A percentile compares a stretch with the other conserved stretches of the same genome.
These are phyloP conservation scores for Clinocottus analis DNA, from an alignment of 2,113 vertebrate species.

Conservation along the genomic window DNA sequence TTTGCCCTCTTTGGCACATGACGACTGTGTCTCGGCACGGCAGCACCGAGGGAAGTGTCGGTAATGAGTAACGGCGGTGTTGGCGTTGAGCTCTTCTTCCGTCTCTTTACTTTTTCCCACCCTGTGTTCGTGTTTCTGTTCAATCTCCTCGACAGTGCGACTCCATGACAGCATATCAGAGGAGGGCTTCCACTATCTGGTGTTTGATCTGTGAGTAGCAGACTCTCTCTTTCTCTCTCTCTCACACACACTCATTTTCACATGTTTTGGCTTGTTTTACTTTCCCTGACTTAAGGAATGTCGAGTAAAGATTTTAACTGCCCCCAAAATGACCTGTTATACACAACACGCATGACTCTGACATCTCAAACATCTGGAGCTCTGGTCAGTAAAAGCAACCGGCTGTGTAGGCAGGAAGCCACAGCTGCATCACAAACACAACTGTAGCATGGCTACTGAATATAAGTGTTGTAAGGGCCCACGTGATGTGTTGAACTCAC, in stretches of 20 bases:
- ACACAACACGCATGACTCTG: no score
- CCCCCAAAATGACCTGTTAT: no score
- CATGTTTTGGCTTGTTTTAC: neutral
- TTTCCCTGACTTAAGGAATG: neutral
- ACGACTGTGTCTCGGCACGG: neutral
- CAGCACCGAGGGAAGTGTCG: neutral
- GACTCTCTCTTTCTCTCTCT: neutral
- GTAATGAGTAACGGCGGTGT: neutral
- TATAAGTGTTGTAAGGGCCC: neutral
- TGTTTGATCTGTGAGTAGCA: constrained; percentile 82
- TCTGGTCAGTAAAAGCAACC: neutral
- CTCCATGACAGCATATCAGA: constrained; percentile 84
- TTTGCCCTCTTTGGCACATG: neutral
- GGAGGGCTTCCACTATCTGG: constrained; percentile 82
- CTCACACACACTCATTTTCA: neutral
- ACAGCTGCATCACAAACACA: neutral
- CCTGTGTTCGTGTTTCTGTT: constrained; percentile 12
- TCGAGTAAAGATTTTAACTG: neutral
- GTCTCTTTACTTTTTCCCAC: constrained; percentile 12
- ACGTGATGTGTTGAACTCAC: neutral
- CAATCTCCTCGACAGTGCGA: constrained; percentile 63
- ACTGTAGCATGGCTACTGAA: no score
- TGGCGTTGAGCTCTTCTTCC: neutral
- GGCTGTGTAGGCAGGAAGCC: neutral
- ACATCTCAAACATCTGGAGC: neutral